Percentiles rank a stretch among this genome's conserved stretches.
Evolutionary conservation across 35 echinoderm and acorn worm species (phyloP).

Genomic region (Chiridota heheva): DNA sequence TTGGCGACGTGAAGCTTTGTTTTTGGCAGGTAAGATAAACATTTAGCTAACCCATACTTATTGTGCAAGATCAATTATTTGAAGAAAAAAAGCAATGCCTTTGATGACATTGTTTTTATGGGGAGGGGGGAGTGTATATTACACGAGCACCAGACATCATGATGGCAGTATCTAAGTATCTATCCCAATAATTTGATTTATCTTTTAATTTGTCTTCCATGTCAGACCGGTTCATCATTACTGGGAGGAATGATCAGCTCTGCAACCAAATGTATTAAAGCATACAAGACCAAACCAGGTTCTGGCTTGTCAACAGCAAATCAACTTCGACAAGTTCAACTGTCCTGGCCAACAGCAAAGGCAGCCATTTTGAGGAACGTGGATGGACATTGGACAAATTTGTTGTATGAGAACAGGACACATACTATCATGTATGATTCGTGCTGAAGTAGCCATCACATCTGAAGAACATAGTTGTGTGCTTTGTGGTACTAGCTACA

Average conservation of each 20-base stretch:
- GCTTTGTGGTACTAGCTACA: too few relatives aligned
- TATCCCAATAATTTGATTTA: neutral
- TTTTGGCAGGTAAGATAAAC: constrained; percentile 97
- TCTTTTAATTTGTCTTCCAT: neutral
- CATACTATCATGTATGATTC: too few relatives aligned
- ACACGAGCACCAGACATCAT: neutral
- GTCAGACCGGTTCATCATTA: constrained; percentile 86
- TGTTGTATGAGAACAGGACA: constrained; percentile 37
- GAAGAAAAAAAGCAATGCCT: neutral
- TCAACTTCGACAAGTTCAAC: constrained; percentile 74
- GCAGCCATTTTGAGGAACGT: constrained; percentile 73
- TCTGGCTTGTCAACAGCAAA: constrained; percentile 45
- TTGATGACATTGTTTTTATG: too few relatives aligned
- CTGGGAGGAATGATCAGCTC: constrained; percentile 93
- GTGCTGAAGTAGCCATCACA: too few relatives aligned
- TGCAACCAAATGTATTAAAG: constrained; percentile 87
- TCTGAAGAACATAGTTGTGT: too few relatives aligned
- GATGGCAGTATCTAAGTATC: neutral
- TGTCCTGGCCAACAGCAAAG: constrained; percentile 81
- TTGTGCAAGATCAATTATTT: neutral
- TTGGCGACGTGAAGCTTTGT: constrained; percentile 81
- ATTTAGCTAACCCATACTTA: neutral
- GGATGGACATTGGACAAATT: constrained; percentile 81
- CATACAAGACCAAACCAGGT: constrained; percentile 75
- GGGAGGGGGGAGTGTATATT: neutral